Evolutionary conservation across 1,140 invertebrate genomes (phyloP), one percentile per base, ranked within the genome.

Genomic region (Euwallacea fornicatus): DNA sequence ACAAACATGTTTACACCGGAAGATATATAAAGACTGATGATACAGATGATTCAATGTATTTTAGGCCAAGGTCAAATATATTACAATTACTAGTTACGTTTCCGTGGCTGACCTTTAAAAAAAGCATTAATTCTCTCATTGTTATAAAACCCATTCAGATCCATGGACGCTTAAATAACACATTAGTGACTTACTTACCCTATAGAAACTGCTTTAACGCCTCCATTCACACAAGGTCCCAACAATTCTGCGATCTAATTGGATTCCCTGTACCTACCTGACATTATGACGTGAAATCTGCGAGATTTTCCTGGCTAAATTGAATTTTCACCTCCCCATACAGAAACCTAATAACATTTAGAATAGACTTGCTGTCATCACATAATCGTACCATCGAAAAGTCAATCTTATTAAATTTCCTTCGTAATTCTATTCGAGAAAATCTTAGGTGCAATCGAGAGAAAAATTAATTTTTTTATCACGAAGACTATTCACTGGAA

Each of bases 371-470:
- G 9, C 46, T 13, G 46, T 50, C 46, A 50, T 50, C 9, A 50
- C 46, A 13, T 50, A 50, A 50, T 50, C 9, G 13, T 50, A 50
- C 21, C 21, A 33, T 50, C 46, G 46, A 50, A 10, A 50, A 50
- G 46, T 50, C 46, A 50, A 50, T 50, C 46, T 50, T 50, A 50
- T 50, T 50, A 50, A 50, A 50, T 50, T 50, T 50, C 21, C 21
- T 50, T 50, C 46, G 9, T 50, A 50, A 50, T 13, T 50, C 46
- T 50, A 11, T 50, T 50, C 7, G 46, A 50, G 21, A 33, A 33
- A 33, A 33, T 33, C 21, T 33, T 33, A 33, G 21, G 21, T 33
- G 21, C 21, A 33, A 4, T 33, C 21, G 21, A 33, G 21, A 33
- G 21, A 33, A 33, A 33, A 33, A 1, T 50, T 50, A 11, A 11